Evolutionary conservation across 2,113 vertebrate genomes (phyloP), one percentile per base, ranked within the genome.

Genomic region (Cyprinodon variegatus): DNA sequence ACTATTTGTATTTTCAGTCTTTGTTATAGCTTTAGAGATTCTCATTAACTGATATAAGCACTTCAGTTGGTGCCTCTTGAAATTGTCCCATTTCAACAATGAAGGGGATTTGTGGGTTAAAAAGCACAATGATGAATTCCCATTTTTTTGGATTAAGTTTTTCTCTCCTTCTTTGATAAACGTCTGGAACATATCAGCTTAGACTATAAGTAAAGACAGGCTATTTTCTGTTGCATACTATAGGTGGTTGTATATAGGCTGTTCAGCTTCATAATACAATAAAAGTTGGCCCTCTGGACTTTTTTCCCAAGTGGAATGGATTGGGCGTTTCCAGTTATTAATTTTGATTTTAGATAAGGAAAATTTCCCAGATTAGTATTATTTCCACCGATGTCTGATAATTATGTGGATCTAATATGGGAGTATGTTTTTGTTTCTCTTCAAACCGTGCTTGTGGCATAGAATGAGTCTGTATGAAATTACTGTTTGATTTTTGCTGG

Each of bases 211-310:
- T 86, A 65, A 82, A 79, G 77, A 84, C 63, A 83, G 79, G 72
- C 78, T 79, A 15, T 85, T 94, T 93, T 73, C 29, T 84, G 88
- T 89, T 91, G 90, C 82, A 20, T 83, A 85, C 70, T 78, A 72
- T 91, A 90, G 82, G 82, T 61, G 81, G 92, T 77, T 94, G 94
- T 94, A 94, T 92, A 94, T 94, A 94, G 41, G 86, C 92, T 93
- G 78, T 60, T 89, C 88, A 93, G 90, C 89, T 79, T 90, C 84
- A 86, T 83, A 90, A 65, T 79, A 83, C 14, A 74, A 86, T 43
- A 76, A 63, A 68, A 82, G 72, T 79, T 86, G 86, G 85, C 73
- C 81, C 53, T 81, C 71, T 76, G 72, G 66, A 61, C 11, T 76
- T 67, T 82, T 79, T 72, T 78, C 82, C 79, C 70, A 73, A 67